phyloP scores from a whole-genome alignment of 64 coral and sea anemone species.

The Dendronephthya gigantea region DNA sequence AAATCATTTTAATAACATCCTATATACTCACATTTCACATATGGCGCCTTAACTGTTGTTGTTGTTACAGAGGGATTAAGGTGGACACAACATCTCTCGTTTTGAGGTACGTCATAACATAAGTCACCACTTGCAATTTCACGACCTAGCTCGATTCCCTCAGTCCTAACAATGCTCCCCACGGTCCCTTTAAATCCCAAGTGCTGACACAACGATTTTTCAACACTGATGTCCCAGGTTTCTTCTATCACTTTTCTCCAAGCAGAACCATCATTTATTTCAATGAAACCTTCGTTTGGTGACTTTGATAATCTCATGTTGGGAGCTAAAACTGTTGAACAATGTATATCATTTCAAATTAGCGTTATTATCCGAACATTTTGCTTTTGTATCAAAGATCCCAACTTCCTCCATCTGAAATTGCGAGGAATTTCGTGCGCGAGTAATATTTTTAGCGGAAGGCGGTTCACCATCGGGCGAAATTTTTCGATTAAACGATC shows the following conservation, averaged over 20 bases:
- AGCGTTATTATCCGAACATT: too few species aligned
- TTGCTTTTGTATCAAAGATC: too few species aligned
- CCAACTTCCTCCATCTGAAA: too few species aligned
- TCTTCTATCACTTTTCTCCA: background rate
- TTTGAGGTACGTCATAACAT: background rate
- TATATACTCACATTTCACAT: background rate
- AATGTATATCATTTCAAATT: too few species aligned
- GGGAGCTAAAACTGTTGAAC: background rate
- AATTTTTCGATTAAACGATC: too few species aligned
- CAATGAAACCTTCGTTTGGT: background rate
- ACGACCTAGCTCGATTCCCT: background rate
- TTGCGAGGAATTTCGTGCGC: too few species aligned
- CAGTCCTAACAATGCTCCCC: background rate
- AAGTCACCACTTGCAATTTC: background rate
- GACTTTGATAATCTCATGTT: background rate
- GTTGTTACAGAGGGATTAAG: background rate
- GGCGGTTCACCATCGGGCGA: too few species aligned
- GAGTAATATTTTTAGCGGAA: too few species aligned
- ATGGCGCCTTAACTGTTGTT: background rate
- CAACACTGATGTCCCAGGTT: background rate
- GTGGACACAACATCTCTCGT: background rate
- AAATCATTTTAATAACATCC: too few species aligned
- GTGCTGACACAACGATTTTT: background rate
- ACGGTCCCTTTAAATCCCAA: background rate
- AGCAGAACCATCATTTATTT: background rate